Conservation (phyloP, 2,888 invertebrate genomes). For the Pilophorus perplexus region DNA sequence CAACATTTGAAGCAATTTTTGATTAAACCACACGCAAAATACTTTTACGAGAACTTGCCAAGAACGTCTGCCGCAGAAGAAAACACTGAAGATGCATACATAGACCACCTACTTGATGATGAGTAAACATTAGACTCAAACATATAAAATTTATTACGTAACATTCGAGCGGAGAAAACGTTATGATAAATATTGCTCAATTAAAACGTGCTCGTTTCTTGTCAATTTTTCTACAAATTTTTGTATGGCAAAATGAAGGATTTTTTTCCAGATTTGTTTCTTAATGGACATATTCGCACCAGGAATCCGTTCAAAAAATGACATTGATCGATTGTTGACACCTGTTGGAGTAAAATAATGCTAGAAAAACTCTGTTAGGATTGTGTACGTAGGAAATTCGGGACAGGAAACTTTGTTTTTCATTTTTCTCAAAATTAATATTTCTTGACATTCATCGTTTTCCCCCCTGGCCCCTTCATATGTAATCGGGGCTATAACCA, state of each 20-base stretch:
- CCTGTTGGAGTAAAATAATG: background rate
- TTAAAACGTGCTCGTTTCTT: background rate
- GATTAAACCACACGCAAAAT: background rate
- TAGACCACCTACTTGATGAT: background rate
- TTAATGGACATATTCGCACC: background rate
- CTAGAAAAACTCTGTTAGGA: slow-evolving; percentile 2
- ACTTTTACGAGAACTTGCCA: background rate
- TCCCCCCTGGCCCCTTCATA: too few species aligned
- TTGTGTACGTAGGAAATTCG: slow-evolving; percentile 6
- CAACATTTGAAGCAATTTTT: background rate
- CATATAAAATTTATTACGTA: too few species aligned
- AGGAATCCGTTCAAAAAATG: background rate
- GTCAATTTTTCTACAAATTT: background rate
- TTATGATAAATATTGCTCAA: too few species aligned
- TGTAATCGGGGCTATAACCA: too few species aligned
- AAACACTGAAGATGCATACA: too few species aligned
- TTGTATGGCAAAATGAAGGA: background rate
- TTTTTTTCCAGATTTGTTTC: background rate
- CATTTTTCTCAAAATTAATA: too few species aligned
- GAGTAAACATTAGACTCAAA: background rate
- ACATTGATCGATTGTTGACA: background rate
- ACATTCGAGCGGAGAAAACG: too few species aligned
- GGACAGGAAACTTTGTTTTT: too few species aligned
- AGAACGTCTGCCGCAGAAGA: slow-evolving; percentile 7
- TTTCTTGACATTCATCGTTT: too few species aligned